phyloP scores from a whole-genome alignment of 2,797 vertebrate species.

The Pelodytes ibericus region DNA sequence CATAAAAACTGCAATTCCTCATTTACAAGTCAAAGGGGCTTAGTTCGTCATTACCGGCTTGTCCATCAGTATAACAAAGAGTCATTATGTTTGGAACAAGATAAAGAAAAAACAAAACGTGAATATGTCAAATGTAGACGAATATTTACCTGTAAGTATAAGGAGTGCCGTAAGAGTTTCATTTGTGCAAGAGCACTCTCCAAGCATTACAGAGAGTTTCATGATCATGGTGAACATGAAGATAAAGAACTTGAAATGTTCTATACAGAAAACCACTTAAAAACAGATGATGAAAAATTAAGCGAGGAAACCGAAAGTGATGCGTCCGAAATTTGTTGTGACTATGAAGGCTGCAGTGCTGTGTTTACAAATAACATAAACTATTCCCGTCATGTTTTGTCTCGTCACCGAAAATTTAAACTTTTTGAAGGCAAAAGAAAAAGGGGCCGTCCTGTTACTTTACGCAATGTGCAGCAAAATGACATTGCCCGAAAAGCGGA shows the following conservation, averaged over 20 bases:
- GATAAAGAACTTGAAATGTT: slow-evolving; percentile 85
- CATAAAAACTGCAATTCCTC: slow-evolving; percentile 90
- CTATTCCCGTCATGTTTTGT: slow-evolving; percentile 86
- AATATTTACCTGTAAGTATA: slow-evolving; percentile 80
- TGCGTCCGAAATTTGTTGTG: slow-evolving; percentile 81
- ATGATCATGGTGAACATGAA: slow-evolving; percentile 67
- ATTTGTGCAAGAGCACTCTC: slow-evolving; percentile 75
- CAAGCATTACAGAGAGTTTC: slow-evolving; percentile 78
- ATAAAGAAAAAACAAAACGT: slow-evolving; percentile 80
- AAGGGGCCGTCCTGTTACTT: slow-evolving; percentile 64
- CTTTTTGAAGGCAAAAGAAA: slow-evolving; percentile 82
- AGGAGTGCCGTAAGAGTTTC: slow-evolving; percentile 82
- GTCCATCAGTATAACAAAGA: slow-evolving; percentile 93
- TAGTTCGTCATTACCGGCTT: slow-evolving; percentile 89
- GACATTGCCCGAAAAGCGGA: slow-evolving; percentile 26
- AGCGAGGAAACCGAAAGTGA: slow-evolving; percentile 73
- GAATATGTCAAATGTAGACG: slow-evolving; percentile 80
- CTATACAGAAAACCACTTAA: slow-evolving; percentile 88
- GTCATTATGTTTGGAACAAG: slow-evolving; percentile 89
- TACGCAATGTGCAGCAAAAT: slow-evolving; percentile 58
- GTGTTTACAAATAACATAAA: slow-evolving; percentile 83
- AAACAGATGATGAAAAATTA: slow-evolving; percentile 77
- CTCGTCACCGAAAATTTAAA: slow-evolving; percentile 83
- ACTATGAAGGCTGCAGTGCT: slow-evolving; percentile 85
- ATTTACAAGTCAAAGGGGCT: slow-evolving; percentile 88